A percentile compares a stretch with the other conserved stretches of the same genome.
These are phyloP conservation scores for Muscina levida DNA, from an alignment of 2,888 invertebrate species.

Conservation along the genomic window DNA sequence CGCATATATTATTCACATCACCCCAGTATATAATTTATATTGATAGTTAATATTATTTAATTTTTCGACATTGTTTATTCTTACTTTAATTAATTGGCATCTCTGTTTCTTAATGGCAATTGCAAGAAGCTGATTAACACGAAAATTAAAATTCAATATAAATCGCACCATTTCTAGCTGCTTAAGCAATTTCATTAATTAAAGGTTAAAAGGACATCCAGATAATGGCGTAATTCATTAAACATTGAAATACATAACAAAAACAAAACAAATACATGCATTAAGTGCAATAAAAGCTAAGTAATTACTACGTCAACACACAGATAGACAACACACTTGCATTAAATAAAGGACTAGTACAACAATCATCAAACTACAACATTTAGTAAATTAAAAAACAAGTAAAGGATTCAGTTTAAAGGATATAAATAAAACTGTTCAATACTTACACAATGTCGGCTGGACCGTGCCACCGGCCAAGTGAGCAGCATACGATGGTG, in stretches of 20 bases:
- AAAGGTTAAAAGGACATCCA: conserved; percentile 10
- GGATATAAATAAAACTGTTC: conserved; percentile 18
- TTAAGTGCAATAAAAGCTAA: conserved; percentile 25
- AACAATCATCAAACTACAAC: conserved; percentile 20
- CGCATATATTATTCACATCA: no score
- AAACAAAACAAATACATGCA: conserved; percentile 41
- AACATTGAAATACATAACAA: conserved; percentile 29
- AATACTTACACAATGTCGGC: conserved; percentile 79
- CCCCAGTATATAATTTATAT: no score
- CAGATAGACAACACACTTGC: conserved; percentile 10
- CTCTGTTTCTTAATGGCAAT: no score
- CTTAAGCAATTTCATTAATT: not conserved
- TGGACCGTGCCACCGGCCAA: conserved; percentile 74
- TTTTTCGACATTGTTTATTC: no score
- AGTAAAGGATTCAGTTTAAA: not conserved
- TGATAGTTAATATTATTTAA: no score
- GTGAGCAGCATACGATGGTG: conserved; percentile 70
- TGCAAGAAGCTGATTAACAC: not conserved
- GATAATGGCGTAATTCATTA: conserved; percentile 6
- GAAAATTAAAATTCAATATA: not conserved
- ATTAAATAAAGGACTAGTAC: conserved; percentile 4
- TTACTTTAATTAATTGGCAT: no score
- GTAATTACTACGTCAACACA: conserved; percentile 18
- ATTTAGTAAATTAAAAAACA: conserved; percentile 35
- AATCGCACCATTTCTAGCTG: no score